Percentiles rank a stretch among this genome's conserved stretches.
Evolutionary conservation across 2,113 vertebrate genomes (phyloP).

Genomic region (Gulo gulo): DNA sequence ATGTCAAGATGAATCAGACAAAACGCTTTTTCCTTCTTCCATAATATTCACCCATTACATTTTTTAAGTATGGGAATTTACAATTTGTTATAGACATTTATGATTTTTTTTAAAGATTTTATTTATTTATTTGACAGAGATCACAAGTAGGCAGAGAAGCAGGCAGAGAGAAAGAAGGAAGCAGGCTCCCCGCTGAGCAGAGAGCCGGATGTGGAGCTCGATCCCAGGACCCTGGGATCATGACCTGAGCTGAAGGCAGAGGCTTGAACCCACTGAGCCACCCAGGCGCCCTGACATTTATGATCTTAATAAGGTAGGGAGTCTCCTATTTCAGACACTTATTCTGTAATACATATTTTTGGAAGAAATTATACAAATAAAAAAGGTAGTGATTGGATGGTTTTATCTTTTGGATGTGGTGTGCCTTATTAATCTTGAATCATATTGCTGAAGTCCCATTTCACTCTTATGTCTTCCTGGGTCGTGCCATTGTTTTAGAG

Average conservation of each 20-base stretch:
- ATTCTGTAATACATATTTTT: not conserved
- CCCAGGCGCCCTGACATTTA: not conserved
- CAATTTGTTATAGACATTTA: not conserved
- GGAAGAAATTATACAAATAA: not conserved
- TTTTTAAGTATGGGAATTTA: not conserved
- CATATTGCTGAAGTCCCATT: not conserved
- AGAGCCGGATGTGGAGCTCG: too few species aligned
- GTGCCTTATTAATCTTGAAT: not conserved
- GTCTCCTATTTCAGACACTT: not conserved
- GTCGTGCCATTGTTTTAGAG: not conserved
- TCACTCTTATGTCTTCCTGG: not conserved
- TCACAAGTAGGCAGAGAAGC: too few species aligned
- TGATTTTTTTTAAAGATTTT: not conserved
- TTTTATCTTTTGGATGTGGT: not conserved
- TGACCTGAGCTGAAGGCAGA: too few species aligned
- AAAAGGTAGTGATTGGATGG: not conserved
- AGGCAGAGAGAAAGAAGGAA: too few species aligned
- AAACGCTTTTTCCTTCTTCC: not conserved
- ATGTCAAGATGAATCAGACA: not conserved
- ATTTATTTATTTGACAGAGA: too few species aligned
- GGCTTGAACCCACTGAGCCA: too few species aligned
- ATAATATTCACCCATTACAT: not conserved
- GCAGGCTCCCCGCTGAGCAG: too few species aligned
- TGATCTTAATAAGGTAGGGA: not conserved
- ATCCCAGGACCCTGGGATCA: too few species aligned